A percentile compares a stretch with the other conserved stretches of the same genome.
These are phyloP conservation scores for Scylla paramamosain DNA, from an alignment of 1,140 invertebrate species.

Conservation along the genomic window DNA sequence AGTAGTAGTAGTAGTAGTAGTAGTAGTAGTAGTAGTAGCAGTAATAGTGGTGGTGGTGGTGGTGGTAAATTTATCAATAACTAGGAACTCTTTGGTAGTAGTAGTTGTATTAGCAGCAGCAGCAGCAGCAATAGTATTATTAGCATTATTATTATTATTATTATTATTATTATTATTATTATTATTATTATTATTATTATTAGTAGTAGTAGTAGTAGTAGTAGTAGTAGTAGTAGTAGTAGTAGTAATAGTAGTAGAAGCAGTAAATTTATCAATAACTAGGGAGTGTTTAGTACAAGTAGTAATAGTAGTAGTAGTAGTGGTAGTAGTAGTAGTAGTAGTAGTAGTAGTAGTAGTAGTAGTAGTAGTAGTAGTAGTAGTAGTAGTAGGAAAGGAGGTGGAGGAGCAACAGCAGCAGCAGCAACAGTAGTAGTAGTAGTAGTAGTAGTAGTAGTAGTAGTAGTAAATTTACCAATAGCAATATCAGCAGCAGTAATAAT, in stretches of 20 bases:
- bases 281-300: neutral
- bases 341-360: neutral
- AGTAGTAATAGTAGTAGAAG: neutral
- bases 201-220: neutral
- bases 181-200: neutral
- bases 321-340: neutral
- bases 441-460: neutral
- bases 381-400: neutral
- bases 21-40: neutral
- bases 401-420: neutral
- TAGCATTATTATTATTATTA: neutral
- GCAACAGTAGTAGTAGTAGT: constrained; percentile 12
- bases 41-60: neutral
- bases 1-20: neutral
- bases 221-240: neutral
- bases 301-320: constrained; percentile 5
- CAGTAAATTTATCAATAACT: neutral
- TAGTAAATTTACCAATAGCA: neutral
- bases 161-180: neutral
- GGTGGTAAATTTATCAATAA: no score
- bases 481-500: neutral
- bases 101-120: neutral
- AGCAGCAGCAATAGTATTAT: neutral
- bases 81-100: no score
- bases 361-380: constrained; percentile 2